Evolutionary conservation across 2,113 vertebrate species (phyloP), one percentile per base, ranked within the genome.

Genomic region (Rhinoderma darwinii): DNA sequence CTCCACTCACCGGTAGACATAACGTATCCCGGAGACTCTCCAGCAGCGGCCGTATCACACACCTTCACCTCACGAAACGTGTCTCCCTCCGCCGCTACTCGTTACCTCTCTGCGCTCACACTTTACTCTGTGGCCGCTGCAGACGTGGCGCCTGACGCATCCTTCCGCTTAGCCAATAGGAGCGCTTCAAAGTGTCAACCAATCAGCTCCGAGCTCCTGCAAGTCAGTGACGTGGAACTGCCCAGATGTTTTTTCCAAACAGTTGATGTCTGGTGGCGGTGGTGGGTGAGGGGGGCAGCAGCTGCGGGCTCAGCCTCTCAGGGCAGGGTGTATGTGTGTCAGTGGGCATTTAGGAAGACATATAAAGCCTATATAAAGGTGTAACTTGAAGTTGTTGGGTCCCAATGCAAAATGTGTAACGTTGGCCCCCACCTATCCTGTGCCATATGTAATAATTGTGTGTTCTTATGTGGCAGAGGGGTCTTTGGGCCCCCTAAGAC

Each of bases 91-190:
- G 81, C 43, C 43, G 37, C 70, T 9, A 20, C 68, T 39, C 68
- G 35, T 25, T 41, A 41, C 37, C 68, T 77, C 41, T 30, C 70
- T 44, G 18, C 63, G 18, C 59, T 43, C 35, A 89, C 88, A 78
- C 77, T 59, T 43, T 44, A 88, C 89, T 91, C 90, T 44, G 89
- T 66, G 78, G 88, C 50, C 88, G 84, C 89, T 93, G 94, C 92
- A 90, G 93, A 95, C 94, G 94, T 94, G 94, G 94, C 93, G 93
- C 90, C 91, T 87, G 84, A 88, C 90, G 90, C 90, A 84, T 88
- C 90, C 91, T 88, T 81, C 91, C 41, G 74, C 61, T 44, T 27
- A 47, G 59, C 87, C 82, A 86, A 86, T 86, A 3, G 66, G 27
- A 18, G 4, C 20, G 32, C 30, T 15, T 88, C 90, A 82, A 59